Evolutionary conservation across 1,140 invertebrate genomes (phyloP).

Genomic region (Aphis craccivora): DNA sequence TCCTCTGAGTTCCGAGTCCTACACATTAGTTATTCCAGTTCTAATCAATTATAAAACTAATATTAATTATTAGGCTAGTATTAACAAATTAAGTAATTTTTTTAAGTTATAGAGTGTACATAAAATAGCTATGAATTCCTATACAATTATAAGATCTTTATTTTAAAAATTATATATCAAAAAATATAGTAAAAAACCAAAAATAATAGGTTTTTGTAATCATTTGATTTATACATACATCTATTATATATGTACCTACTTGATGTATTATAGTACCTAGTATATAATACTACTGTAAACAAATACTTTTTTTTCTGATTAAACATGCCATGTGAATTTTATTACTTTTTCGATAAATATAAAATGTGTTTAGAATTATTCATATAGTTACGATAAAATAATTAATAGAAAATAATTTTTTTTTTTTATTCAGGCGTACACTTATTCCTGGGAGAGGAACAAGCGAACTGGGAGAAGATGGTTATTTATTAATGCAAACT

Average conservation of each 20-base stretch:
- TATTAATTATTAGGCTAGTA: neutral
- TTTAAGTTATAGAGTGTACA: too few relatives aligned
- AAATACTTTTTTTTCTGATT: neutral
- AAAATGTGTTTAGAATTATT: neutral
- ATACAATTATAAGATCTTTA: neutral
- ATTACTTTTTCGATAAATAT: neutral
- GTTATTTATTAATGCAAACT: neutral
- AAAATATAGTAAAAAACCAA: neutral
- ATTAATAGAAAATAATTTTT: neutral
- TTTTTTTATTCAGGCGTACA: neutral
- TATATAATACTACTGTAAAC: neutral
- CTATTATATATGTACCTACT: neutral
- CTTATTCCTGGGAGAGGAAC: neutral
- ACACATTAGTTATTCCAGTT: too few relatives aligned
- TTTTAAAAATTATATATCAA: neutral
- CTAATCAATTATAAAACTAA: too few relatives aligned
- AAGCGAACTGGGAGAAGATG: constrained; percentile 2
- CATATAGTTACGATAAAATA: neutral
- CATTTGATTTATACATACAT: neutral
- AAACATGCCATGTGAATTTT: neutral
- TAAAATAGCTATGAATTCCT: too few relatives aligned
- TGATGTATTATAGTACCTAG: too few relatives aligned
- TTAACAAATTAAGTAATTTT: neutral
- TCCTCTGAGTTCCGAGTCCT: too few relatives aligned
- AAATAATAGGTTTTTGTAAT: neutral